A percentile compares a stretch with the other conserved stretches of the same genome.
These are phyloP conservation scores for Coturnix japonica DNA, from an alignment of 2,113 vertebrate genomes.

Conservation along the genomic window DNA sequence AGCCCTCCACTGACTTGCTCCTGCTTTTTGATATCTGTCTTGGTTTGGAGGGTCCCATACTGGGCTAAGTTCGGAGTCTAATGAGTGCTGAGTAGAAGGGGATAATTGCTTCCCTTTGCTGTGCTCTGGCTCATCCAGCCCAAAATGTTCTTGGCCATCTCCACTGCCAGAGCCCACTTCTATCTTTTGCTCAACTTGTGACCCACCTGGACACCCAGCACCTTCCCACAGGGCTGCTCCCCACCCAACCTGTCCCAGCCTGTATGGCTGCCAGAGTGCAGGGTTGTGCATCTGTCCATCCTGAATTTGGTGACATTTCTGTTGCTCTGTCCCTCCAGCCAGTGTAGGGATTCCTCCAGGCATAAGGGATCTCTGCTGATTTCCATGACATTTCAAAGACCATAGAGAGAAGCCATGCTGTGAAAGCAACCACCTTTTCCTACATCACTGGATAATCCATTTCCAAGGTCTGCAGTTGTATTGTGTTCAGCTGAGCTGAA, in stretches of 20 bases:
- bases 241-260: not conserved
- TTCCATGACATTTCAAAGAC: not conserved
- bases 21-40: not conserved
- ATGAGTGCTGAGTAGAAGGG: not conserved
- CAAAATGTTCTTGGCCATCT: not conserved
- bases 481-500: not conserved
- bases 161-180: not conserved
- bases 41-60: too few species aligned
- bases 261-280: not conserved
- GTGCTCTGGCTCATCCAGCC: not conserved
- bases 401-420: rapidly evolving
- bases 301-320: not conserved
- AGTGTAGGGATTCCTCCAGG: not conserved
- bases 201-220: not conserved
- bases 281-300: not conserved
- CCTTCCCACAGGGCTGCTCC: not conserved
- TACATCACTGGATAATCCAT: rapidly evolving
- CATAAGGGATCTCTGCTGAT: not conserved
- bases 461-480: not conserved
- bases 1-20: not conserved
- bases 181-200: not conserved
- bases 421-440: not conserved
- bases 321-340: not conserved
- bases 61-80: not conserved
- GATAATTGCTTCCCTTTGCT: not conserved